phyloP scores from a whole-genome alignment of 1,140 invertebrate genomes.

The Bombus consobrinus region DNA sequence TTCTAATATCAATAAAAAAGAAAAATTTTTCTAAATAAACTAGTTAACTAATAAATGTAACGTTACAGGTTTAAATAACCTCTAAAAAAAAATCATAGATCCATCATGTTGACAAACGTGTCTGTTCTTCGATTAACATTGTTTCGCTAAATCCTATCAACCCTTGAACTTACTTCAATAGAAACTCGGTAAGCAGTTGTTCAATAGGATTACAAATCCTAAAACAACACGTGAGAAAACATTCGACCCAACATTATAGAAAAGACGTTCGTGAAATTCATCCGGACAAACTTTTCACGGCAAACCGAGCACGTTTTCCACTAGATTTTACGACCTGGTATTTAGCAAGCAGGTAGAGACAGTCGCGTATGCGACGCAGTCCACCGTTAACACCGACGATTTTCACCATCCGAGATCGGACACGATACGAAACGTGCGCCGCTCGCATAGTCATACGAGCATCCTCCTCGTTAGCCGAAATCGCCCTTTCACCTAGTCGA shows the following conservation, averaged over 20 bases:
- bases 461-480: constrained; percentile 45
- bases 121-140: too few species aligned
- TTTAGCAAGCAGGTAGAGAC: constrained; percentile 50
- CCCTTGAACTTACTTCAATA: neutral
- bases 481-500: constrained; percentile 52
- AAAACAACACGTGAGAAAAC: neutral
- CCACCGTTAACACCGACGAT: constrained; percentile 50
- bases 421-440: constrained; percentile 42
- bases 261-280: neutral
- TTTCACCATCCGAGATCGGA: constrained; percentile 57
- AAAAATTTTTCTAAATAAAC: neutral
- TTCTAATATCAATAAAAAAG: neutral
- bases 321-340: constrained; percentile 28
- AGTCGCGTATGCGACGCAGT: constrained; percentile 27
- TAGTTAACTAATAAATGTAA: neutral
- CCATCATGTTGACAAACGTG: too few species aligned
- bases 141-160: neutral
- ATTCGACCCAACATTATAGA: neutral
- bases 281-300: neutral
- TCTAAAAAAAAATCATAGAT: neutral
- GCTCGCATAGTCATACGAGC: constrained; percentile 7
- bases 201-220: neutral
- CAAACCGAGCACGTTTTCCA: neutral
- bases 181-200: neutral
- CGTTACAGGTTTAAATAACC: neutral